Evolutionary conservation across 2,797 vertebrate genomes (phyloP).

Genomic region (Dendrocincla tyrannina): DNA sequence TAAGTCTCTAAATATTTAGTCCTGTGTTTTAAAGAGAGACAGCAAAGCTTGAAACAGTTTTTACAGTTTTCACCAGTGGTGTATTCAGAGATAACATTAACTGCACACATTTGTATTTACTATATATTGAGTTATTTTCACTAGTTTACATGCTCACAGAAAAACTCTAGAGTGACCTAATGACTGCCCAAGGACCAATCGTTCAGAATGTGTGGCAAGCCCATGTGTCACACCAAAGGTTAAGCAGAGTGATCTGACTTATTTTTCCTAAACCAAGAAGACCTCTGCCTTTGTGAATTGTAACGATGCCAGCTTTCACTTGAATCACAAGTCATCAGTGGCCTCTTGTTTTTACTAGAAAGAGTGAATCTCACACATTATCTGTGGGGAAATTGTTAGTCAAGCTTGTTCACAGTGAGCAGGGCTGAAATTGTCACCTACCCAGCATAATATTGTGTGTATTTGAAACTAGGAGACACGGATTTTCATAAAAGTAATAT

Average conservation of each 20-base stretch:
- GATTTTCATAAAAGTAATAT: not conserved
- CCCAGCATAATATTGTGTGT: not conserved
- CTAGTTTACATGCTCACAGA: not conserved
- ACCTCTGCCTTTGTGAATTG: not conserved
- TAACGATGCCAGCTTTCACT: not conserved
- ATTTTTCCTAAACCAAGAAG: not conserved
- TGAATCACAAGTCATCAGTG: not conserved
- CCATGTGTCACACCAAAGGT: not conserved
- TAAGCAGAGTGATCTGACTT: not conserved
- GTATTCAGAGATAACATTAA: not conserved
- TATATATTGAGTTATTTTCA: not conserved
- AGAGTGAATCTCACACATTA: not conserved
- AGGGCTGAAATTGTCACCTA: not conserved
- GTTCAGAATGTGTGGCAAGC: not conserved
- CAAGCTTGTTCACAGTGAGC: not conserved
- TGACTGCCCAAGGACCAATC: not conserved
- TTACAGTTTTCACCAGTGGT: not conserved
- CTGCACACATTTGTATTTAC: fast-evolving
- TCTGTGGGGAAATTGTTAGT: not conserved
- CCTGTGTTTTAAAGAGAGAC: not conserved
- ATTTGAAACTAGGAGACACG: not conserved
- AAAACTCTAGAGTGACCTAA: not conserved
- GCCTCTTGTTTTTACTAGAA: not conserved
- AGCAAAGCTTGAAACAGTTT: not conserved
- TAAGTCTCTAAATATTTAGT: not conserved